Conservation (phyloP, 2,113 vertebrate genomes). For the Microcebus lehilahytsara region DNA sequence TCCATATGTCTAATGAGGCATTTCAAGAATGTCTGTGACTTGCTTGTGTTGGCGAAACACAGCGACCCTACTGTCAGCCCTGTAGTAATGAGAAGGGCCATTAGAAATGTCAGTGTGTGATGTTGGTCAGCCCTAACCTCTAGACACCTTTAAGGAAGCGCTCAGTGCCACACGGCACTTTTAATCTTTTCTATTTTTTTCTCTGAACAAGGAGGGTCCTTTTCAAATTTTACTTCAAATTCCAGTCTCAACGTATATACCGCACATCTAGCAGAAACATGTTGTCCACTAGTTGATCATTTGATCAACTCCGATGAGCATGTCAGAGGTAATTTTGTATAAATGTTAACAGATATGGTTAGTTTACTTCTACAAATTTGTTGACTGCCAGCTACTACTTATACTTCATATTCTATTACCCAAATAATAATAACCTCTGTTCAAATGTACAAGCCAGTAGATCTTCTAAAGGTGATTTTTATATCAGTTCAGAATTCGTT, state of each 20-base stretch:
- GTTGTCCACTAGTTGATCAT: neutral
- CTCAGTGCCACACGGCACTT: neutral
- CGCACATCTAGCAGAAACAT: neutral
- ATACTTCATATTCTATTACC: neutral
- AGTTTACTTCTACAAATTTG: neutral
- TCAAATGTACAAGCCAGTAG: neutral
- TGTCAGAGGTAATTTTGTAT: neutral
- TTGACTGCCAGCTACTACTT: neutral
- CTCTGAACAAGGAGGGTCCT: neutral
- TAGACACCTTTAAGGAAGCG: neutral
- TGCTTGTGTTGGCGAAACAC: neutral
- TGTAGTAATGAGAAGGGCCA: neutral
- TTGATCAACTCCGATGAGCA: neutral
- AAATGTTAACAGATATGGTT: neutral
- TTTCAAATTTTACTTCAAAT: conserved; percentile 29
- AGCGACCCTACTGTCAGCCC: neutral
- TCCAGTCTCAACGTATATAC: neutral
- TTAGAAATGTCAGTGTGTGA: neutral
- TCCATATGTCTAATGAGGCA: neutral
- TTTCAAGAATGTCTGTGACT: neutral
- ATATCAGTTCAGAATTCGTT: neutral
- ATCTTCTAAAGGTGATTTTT: neutral
- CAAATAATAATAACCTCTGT: neutral
- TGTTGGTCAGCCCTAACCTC: neutral
- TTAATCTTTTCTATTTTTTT: neutral